Conservation (phyloP, 2,113 vertebrate species). For the Odontesthes bonariensis region DNA sequence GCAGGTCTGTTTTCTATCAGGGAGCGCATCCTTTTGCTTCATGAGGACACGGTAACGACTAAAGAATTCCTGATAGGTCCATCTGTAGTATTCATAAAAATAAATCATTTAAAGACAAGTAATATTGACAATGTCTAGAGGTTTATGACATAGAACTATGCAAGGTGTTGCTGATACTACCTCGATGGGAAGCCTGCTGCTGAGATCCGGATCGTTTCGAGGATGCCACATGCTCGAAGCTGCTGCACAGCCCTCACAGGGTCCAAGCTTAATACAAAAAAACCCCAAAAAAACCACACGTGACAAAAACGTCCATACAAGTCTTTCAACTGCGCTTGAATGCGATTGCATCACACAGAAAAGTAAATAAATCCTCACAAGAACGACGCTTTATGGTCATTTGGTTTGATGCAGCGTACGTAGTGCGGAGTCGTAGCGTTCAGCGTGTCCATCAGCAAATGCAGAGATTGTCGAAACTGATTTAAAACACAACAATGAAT, state of each 20-base stretch:
- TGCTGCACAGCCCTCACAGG: slow-evolving; percentile 94
- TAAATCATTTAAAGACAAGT: not conserved
- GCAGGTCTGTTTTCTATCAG: slow-evolving; percentile 91
- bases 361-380: slow-evolving; percentile 82
- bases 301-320: not conserved
- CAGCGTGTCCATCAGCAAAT: slow-evolving; percentile 95
- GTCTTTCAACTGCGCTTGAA: not conserved
- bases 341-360: not conserved
- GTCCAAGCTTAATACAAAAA: slow-evolving; percentile 86
- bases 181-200: slow-evolving; percentile 96
- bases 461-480: slow-evolving; percentile 96
- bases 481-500: slow-evolving; percentile 16
- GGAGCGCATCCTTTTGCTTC: slow-evolving; percentile 91
- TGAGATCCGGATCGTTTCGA: slow-evolving; percentile 97
- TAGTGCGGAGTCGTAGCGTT: slow-evolving; percentile 97
- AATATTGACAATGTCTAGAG: not conserved
- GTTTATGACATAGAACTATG: not conserved
- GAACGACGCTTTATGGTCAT: slow-evolving; percentile 93
- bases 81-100: slow-evolving; percentile 79
- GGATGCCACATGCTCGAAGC: slow-evolving; percentile 93
- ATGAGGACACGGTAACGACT: slow-evolving; percentile 95
- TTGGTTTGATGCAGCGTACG: slow-evolving; percentile 97
- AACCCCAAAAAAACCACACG: not conserved
- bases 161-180: slow-evolving; percentile 71
- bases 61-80: slow-evolving; percentile 99